phyloP scores from a whole-genome alignment of 2,888 invertebrate species.

The Andricus quercusramuli region DNA sequence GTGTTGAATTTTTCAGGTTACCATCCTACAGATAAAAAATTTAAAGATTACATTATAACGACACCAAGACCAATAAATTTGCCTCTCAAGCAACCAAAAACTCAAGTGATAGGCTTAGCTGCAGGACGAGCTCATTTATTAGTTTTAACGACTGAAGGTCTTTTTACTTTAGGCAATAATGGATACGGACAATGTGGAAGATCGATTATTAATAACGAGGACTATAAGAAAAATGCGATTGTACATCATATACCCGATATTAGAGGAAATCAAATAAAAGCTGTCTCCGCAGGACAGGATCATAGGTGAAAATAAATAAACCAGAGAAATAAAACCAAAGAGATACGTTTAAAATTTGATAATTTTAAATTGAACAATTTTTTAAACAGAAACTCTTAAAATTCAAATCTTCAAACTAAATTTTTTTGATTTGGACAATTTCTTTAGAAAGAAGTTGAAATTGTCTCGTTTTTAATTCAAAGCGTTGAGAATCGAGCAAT shows the following conservation, averaged over 20 bases:
- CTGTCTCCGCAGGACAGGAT: conserved; percentile 94
- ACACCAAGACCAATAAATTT: conserved; percentile 86
- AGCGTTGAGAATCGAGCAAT: too few species aligned
- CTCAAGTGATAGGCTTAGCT: conserved; percentile 81
- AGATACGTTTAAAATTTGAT: too few species aligned
- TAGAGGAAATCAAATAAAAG: conserved; percentile 82
- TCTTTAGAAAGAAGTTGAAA: too few species aligned
- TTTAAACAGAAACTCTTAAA: too few species aligned
- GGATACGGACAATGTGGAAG: conserved; percentile 96
- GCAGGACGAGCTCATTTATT: conserved; percentile 94
- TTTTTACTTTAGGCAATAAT: conserved; percentile 94
- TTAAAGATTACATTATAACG: conserved; percentile 85
- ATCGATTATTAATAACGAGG: conserved; percentile 87
- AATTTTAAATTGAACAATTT: too few species aligned
- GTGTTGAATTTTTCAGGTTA: conserved; percentile 42
- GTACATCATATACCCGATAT: conserved; percentile 84
- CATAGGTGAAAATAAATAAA: conserved; percentile 83
- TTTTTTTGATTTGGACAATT: too few species aligned
- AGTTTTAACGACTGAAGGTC: conserved; percentile 88
- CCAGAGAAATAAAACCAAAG: neutral
- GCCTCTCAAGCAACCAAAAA: conserved; percentile 83
- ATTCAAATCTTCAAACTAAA: too few species aligned
- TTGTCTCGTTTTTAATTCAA: too few species aligned
- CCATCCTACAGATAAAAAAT: conserved; percentile 80
- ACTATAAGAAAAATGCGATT: conserved; percentile 84